Evolutionary conservation across 1,140 invertebrate genomes (phyloP), one percentile per base, ranked within the genome.

Genomic region (Onthophagus taurus): DNA sequence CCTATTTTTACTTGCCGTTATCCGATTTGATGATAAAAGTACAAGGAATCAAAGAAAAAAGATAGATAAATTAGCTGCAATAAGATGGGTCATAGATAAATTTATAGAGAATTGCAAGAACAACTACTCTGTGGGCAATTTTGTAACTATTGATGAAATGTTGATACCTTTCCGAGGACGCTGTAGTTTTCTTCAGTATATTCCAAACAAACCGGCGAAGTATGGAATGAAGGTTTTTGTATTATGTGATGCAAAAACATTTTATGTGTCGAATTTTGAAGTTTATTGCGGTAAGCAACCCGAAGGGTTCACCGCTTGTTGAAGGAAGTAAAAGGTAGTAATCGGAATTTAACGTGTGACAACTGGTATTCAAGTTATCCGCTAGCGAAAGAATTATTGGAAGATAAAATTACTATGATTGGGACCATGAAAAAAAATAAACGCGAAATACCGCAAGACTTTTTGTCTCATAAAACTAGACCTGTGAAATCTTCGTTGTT

Each of bases 391-490:
- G 42, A 49, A 23, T 31, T 63, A 4, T 17, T 58, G 8, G 18
- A 50, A 21, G 42, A 66, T 45, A 54, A 61, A 48, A 45, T 61
- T 8, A 57, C 58, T 16, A 42, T 55, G 12, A 30, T 60, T 29
- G 61, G 57, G 17, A 55, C 58, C 12, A 14, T 63, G 14, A 59
- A 51, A 42, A 60, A 58, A 51, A 61, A 60, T 44, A 58, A 66
- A 43, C 47, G 47, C 19, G 43, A 63, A 38, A 52, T 67, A 17
- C 63, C 56, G 17, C 16, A 36, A 42, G 51, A 58, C 26, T 65
- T 67, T 51, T 26, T 53, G 21, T 45, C 44, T 16, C 41, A 47
- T 17, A 47, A 18, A 41, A 5, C n/a, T n/a, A 7, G 13, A 9
- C 37, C 11, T 13, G 13, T 41, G 6, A 8, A n/a, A 36, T 19